Evolutionary conservation across 2,113 vertebrate species (phyloP).

Genomic region (Cryptotis parvus): DNA sequence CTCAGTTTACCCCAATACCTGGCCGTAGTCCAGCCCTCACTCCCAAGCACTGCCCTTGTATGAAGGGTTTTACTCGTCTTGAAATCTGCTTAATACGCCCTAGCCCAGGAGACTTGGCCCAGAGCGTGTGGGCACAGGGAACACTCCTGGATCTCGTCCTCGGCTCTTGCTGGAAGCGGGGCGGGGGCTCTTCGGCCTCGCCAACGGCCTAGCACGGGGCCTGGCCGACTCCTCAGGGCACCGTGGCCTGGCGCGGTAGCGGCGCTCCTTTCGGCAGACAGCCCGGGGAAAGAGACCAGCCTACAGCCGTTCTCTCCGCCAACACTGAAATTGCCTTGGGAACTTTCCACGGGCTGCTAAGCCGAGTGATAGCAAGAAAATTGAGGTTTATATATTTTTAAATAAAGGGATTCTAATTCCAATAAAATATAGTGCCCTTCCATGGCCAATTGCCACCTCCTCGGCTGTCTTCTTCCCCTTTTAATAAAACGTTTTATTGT

Average conservation of each 20-base stretch:
- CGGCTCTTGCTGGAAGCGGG: too few species aligned
- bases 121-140: too few species aligned
- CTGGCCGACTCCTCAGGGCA: too few species aligned
- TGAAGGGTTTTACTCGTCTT: too few species aligned
- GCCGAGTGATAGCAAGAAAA: slow-evolving; percentile 72
- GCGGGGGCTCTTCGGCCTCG: too few species aligned
- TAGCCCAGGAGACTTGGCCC: too few species aligned
- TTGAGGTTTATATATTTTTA: slow-evolving; percentile 75
- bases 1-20: too few species aligned
- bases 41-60: too few species aligned
- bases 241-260: background rate
- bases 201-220: too few species aligned
- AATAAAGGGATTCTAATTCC: slow-evolving; percentile 80
- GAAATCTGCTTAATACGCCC: too few species aligned
- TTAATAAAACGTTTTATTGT: slow-evolving; percentile 80
- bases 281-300: background rate
- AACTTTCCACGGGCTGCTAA: slow-evolving; percentile 64
- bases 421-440: slow-evolving; percentile 78
- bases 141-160: too few species aligned
- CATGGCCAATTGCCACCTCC: slow-evolving; percentile 74
- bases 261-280: background rate
- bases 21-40: too few species aligned
- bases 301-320: slow-evolving; percentile 16
- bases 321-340: background rate
- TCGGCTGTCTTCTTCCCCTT: slow-evolving; percentile 67